Conservation (phyloP, 2,888 invertebrate genomes). For the Eueremaeus valkanovi region DNA sequence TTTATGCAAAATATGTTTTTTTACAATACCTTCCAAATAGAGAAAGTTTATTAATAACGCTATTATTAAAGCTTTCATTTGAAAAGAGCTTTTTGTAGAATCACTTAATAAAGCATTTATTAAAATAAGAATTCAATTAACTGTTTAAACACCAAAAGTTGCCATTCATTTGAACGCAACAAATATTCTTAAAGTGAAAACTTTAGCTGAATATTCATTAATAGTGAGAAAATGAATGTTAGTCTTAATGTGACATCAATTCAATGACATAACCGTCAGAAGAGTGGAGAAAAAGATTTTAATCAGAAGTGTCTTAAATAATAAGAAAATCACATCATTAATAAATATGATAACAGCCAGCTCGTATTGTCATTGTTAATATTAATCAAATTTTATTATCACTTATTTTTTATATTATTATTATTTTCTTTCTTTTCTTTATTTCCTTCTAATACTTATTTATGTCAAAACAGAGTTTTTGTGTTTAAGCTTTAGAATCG, state of each 20-base stretch:
- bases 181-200: too few relatives aligned
- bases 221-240: background rate
- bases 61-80: background rate
- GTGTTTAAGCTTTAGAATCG: too few relatives aligned
- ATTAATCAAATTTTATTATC: slow-evolving; percentile 30
- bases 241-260: slow-evolving; percentile 14
- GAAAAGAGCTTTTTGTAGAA: background rate
- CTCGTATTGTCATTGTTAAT: slow-evolving; percentile 21
- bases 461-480: slow-evolving; percentile 12
- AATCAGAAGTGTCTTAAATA: slow-evolving; percentile 30
- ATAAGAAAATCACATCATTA: slow-evolving; percentile 11
- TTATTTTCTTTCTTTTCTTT: slow-evolving; percentile 29
- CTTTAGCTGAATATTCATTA: too few relatives aligned
- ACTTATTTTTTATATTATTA: background rate
- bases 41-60: background rate
- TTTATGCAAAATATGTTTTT: background rate
- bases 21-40: background rate
- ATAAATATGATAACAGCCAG: slow-evolving; percentile 20
- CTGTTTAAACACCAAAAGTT: background rate
- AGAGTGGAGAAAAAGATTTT: background rate
- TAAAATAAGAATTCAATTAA: background rate
- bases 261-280: slow-evolving; percentile 30
- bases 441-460: background rate
- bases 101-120: background rate
- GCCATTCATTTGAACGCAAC: background rate